A percentile compares a stretch with the other conserved stretches of the same genome.
Conservation (phyloP, 2,797 vertebrate genomes). For the Anableps anableps region DNA sequence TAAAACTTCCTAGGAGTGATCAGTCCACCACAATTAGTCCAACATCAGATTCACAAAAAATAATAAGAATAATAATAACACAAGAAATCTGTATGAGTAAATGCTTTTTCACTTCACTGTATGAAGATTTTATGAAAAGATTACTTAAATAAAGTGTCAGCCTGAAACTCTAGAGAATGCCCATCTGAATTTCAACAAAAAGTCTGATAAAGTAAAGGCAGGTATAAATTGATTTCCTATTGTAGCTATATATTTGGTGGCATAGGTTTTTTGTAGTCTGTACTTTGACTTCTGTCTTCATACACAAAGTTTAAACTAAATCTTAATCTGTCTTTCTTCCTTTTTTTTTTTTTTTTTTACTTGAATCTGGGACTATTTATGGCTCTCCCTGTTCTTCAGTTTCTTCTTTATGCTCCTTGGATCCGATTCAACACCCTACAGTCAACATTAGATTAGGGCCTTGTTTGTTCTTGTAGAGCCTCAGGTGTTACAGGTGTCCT, state of each 20-base stretch:
- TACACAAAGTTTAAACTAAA: background rate
- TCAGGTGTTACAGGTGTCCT: slow-evolving; percentile 65
- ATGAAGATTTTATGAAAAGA: background rate
- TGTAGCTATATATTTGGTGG: background rate
- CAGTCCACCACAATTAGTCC: background rate
- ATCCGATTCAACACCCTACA: slow-evolving; percentile 47
- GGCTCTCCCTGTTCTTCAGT: background rate
- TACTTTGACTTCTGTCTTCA: background rate
- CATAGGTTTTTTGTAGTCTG: background rate
- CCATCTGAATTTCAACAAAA: background rate
- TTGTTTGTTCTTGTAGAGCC: slow-evolving; percentile 66
- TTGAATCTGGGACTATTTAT: background rate
- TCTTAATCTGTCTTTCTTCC: background rate
- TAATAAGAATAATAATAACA: background rate
- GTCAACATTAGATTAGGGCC: slow-evolving; percentile 37
- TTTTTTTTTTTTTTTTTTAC: background rate
- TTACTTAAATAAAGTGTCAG: background rate
- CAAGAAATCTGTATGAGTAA: background rate
- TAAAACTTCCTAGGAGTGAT: background rate
- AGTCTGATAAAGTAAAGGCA: background rate
- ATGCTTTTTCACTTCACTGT: background rate
- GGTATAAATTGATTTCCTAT: background rate
- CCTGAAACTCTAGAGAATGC: background rate
- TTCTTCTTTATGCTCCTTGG: slow-evolving; percentile 32
- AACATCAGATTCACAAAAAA: background rate